A percentile compares a stretch with the other conserved stretches of the same genome.
Conservation (phyloP, 2,888 invertebrate genomes). For the Phengaris alcon region DNA sequence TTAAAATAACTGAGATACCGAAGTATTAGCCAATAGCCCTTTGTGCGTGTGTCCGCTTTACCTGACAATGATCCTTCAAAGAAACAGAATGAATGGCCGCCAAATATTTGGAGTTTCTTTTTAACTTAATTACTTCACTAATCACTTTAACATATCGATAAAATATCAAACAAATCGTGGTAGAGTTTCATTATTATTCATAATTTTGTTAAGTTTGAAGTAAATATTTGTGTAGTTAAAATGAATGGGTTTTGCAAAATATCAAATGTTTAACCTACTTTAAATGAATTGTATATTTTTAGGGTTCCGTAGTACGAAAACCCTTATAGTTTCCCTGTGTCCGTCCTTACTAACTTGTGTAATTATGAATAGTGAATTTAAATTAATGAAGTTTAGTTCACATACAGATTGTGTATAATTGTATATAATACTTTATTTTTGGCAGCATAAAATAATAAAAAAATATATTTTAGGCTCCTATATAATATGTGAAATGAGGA, state of each 20-base stretch:
- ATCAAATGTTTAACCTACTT: neutral
- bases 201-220: neutral
- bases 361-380: too few species aligned
- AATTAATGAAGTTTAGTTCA: too few species aligned
- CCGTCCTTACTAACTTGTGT: too few species aligned
- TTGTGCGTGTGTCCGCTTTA: slow-evolving; percentile 1
- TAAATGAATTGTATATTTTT: neutral
- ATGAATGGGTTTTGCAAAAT: neutral
- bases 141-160: neutral
- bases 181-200: neutral
- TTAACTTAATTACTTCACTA: neutral
- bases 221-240: slow-evolving; percentile 3
- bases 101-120: neutral
- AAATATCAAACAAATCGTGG: neutral
- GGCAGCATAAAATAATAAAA: neutral
- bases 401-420: too few species aligned
- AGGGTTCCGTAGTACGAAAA: too few species aligned
- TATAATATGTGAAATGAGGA: too few species aligned
- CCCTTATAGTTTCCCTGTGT: too few species aligned
- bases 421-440: neutral
- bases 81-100: slow-evolving; percentile 21
- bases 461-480: too few species aligned
- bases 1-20: slow-evolving; percentile 5
- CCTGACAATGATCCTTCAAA: slow-evolving; percentile 30
- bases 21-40: neutral